phyloP scores from a whole-genome alignment of 2,888 invertebrate genomes.

The Priapulus caudatus region DNA sequence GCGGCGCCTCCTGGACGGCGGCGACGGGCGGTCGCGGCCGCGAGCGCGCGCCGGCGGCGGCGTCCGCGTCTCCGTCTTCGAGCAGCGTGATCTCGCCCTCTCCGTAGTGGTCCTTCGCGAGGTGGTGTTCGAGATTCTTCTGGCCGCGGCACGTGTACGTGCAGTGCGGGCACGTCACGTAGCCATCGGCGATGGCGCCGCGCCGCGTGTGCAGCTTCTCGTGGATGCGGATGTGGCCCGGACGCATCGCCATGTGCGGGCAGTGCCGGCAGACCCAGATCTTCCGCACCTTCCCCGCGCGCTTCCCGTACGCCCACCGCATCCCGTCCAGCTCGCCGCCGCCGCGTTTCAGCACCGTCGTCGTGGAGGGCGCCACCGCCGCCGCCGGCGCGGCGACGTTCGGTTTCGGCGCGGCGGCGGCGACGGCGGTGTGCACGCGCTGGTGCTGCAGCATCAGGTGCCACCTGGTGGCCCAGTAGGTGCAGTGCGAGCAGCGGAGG shows the following conservation, averaged over 20 bases:
- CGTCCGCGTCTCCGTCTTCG: not conserved
- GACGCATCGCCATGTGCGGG: not conserved
- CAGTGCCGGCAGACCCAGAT: not conserved
- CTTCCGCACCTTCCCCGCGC: not conserved
- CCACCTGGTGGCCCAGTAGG: not conserved
- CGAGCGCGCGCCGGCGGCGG: not conserved
- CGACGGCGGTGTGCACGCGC: not conserved
- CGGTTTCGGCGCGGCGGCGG: not conserved
- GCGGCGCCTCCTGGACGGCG: not conserved
- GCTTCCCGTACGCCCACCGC: not conserved
- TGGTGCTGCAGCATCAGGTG: not conserved
- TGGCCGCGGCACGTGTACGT: not conserved
- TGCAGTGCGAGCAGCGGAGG: not conserved
- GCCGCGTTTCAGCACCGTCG: not conserved
- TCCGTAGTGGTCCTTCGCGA: not conserved
- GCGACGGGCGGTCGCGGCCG: no score
- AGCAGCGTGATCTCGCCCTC: not conserved
- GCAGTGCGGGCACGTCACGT: not conserved
- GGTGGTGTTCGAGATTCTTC: not conserved
- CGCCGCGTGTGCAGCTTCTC: not conserved
- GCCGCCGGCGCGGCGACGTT: not conserved
- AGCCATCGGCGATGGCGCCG: not conserved
- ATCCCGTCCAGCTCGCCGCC: not conserved
- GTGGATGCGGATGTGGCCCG: slow-evolving; percentile 1
- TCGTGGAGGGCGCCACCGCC: not conserved